Percentiles rank a stretch among this genome's conserved stretches.
Evolutionary conservation across 53 echinoderm and acorn worm genomes (phyloP).

Genomic region (Echinarachnius parma): DNA sequence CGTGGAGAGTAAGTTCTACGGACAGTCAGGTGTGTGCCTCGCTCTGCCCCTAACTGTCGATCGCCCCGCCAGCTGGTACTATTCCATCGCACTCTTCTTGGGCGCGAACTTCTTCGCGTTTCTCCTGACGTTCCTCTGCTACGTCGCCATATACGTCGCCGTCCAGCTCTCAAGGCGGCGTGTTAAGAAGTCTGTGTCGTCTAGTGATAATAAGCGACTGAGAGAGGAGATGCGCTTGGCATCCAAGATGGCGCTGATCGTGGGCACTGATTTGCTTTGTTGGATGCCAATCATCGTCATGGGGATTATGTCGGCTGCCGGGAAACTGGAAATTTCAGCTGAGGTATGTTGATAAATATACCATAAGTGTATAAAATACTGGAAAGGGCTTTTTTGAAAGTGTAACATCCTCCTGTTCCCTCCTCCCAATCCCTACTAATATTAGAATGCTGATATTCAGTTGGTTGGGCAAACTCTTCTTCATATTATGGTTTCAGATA

Average conservation of each 20-base stretch:
- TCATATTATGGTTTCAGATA: too few relatives aligned
- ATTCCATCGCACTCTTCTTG: slow-evolving; percentile 35
- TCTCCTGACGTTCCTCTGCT: slow-evolving; percentile 28
- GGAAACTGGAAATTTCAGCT: slow-evolving; percentile 2
- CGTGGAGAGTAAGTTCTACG: slow-evolving; percentile 41
- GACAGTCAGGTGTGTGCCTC: slow-evolving; percentile 51
- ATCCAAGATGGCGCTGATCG: slow-evolving; percentile 19
- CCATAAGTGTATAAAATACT: too few relatives aligned
- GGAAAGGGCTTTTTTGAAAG: too few relatives aligned
- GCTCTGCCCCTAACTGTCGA: slow-evolving; percentile 41
- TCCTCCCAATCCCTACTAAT: too few relatives aligned
- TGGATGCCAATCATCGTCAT: slow-evolving; percentile 23
- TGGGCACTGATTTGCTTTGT: slow-evolving; percentile 18
- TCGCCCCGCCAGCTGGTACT: slow-evolving; percentile 32
- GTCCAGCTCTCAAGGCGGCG: slow-evolving; percentile 27
- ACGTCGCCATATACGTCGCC: slow-evolving; percentile 42
- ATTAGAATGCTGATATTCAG: too few relatives aligned
- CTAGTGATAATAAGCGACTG: neutral
- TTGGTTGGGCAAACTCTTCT: too few relatives aligned
- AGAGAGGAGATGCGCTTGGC: slow-evolving; percentile 7
- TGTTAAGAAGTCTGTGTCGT: neutral
- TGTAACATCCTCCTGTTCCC: too few relatives aligned
- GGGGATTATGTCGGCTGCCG: slow-evolving; percentile 13
- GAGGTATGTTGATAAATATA: too few relatives aligned
- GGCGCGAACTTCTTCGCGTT: slow-evolving; percentile 45